Base-by-base conservation (phyloP, 2,888 invertebrate genomes). In the Drosophila mercatorum region DNA sequence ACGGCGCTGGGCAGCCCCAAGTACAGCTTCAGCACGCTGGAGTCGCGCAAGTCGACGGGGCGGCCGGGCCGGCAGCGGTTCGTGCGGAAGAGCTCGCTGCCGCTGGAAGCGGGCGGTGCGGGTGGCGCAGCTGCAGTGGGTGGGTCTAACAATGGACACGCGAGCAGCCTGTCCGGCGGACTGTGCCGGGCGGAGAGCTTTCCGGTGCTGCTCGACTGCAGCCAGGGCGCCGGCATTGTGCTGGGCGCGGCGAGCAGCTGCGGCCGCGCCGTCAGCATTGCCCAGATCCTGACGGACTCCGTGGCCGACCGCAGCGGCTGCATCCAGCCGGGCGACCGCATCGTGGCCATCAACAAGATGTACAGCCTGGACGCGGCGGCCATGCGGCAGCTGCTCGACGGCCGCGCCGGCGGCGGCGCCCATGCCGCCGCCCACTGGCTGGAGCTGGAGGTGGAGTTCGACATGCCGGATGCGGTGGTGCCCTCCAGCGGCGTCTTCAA, bases 401-500 rank as follows among this genome's bases (percentile, higher is more conserved):
- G 92, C 26, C 78, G 71, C 40, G 28, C 46, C 5, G 47, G 53
- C 12, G 47, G 56, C 31, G 73, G 67, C 0, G 44, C 46, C 1
- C 46, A 44, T 7, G 59, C 81, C 0, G 94, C 93, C 14, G 94
- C 93, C 10, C 94, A 95, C 81, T 95, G 96, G 93, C 94, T 98
- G 46, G 96, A 96, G 51, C 92, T 98, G 47, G 96, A 96, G 82
- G 95, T 97, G 1, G 98, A 98, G 91, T 98, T 98, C 92, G 97
- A 97, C 93, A 97, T 98, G 92, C 96, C 97, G 11, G 98, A 98
- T 80, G 95, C 97, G 0, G 97, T 98, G 51, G 97, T 98, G 75
- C 97, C 98, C 2, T 96, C 97, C 6, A 97, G 97, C 82, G 98
- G 98, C 0, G 96, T 97, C 0, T 98, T 98, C 91, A 97, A 96